Evolutionary conservation across 2,113 vertebrate genomes (phyloP).

Genomic region (Falco punctatus): DNA sequence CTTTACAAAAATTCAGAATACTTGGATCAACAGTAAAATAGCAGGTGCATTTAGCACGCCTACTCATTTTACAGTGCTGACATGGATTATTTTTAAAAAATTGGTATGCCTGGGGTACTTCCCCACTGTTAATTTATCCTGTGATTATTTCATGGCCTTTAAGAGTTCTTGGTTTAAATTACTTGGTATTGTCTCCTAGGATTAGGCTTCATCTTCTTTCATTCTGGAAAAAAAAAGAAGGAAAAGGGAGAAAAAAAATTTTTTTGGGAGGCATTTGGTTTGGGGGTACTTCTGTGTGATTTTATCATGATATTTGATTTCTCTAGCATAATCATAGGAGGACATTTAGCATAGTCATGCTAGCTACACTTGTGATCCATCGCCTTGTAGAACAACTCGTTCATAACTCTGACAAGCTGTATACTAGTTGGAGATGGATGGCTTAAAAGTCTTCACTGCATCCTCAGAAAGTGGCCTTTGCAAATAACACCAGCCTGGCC

Average conservation of each 20-base stretch:
- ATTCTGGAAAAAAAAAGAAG: background rate
- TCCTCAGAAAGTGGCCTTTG: background rate
- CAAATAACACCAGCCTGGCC: background rate
- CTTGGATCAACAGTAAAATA: background rate
- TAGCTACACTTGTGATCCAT: slow-evolving; percentile 33
- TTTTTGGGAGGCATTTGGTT: background rate
- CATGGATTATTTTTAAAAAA: background rate
- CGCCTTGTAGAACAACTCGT: slow-evolving; percentile 29
- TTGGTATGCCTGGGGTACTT: background rate
- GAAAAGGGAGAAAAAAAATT: background rate
- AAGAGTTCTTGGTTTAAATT: background rate
- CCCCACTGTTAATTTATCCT: background rate
- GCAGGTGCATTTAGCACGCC: background rate
- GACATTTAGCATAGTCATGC: background rate
- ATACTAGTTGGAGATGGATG: slow-evolving; percentile 13
- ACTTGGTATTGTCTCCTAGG: background rate
- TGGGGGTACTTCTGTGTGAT: background rate
- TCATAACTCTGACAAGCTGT: slow-evolving; percentile 50
- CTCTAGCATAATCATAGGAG: slow-evolving; percentile 11
- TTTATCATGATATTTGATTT: slow-evolving; percentile 40
- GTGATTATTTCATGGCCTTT: slow-evolving; percentile 3
- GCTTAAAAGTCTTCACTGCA: background rate
- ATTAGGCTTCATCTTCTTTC: background rate
- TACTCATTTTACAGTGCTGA: background rate
- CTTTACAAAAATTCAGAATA: background rate